Base-by-base conservation (phyloP, 2,888 invertebrate genomes). In the Eilema depressum region DNA sequence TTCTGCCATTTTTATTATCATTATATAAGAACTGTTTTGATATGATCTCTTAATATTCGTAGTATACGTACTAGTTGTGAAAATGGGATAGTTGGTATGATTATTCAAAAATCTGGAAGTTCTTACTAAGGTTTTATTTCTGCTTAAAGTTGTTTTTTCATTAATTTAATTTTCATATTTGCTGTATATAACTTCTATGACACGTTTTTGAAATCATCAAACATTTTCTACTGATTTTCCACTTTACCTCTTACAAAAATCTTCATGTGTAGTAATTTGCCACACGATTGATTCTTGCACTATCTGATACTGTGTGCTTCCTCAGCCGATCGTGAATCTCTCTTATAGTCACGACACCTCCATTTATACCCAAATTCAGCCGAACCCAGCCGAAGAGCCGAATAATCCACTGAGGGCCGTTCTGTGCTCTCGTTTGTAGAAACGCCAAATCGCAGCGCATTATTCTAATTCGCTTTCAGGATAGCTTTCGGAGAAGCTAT, bases 401-500 rank as follows among this genome's bases (percentile, higher is more conserved):
- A 93, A 92, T 93, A 94, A 93, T 93, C 94, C 95, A 92, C 93
- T 81, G 93, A 93, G 93, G 91, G 91, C 91, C 87, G 91, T 93
- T 94, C 89, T 85, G 88, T 87, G 88, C 87, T 89, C 92, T 93
- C 92, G 93, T 93, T 94, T 93, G 95, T 93, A 91, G 93, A 92
- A 94, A 94, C 88, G 91, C 93, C 91, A 94, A 95, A 95, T 95
- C 93, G 93, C 88, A 91, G 90, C 87, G 91, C 94, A 95, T 95
- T 95, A 95, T 95, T 95, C 94, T 95, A 95, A 95, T 95, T 94
- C 91, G 91, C 91, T 91, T 92, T 90, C 91, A 86, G 90, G 91
- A 93, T 94, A 92, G 94, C 94, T 95, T 93, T 92, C 89, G 91
- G 93, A 94, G 92, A 90, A 92, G 93, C 93, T 93, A 94, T 94